Conservation (phyloP, 2,888 invertebrate genomes). For the Cotesia congregata region DNA sequence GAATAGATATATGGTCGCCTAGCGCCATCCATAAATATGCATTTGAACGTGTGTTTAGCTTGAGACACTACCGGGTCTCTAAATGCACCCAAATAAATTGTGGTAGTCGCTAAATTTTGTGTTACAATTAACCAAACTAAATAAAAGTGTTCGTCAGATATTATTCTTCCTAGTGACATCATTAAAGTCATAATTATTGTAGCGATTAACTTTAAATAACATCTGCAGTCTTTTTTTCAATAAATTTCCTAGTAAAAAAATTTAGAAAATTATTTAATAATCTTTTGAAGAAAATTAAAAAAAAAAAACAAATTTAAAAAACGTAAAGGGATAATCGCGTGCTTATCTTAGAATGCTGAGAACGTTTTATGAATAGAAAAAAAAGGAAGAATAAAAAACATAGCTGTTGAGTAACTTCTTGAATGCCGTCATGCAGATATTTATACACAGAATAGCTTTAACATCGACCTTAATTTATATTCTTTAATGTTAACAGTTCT, state of each 20-base stretch:
- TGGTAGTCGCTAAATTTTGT: too few species aligned
- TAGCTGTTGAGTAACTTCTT: slow-evolving; percentile 32
- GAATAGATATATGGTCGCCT: too few species aligned
- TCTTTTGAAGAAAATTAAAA: neutral
- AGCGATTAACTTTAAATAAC: too few species aligned
- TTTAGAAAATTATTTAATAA: neutral
- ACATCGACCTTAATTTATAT: slow-evolving; percentile 35
- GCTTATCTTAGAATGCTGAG: neutral
- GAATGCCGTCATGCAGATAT: slow-evolving; percentile 35
- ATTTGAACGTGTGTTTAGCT: too few species aligned
- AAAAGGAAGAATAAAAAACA: neutral
- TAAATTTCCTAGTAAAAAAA: neutral
- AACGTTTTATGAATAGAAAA: neutral
- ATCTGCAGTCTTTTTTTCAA: too few species aligned
- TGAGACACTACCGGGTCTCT: too few species aligned
- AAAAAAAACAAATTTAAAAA: neutral
- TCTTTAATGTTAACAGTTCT: slow-evolving; percentile 28
- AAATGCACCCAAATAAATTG: too few species aligned
- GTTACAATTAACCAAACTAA: too few species aligned
- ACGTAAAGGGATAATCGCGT: neutral
- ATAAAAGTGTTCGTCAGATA: too few species aligned
- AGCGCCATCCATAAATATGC: too few species aligned
- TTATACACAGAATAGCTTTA: slow-evolving; percentile 29
- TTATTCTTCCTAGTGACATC: too few species aligned
- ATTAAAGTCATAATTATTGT: too few species aligned